Evolutionary conservation across 2,797 vertebrate genomes (phyloP).

Genomic region (Gymnothorax reevesii): DNA sequence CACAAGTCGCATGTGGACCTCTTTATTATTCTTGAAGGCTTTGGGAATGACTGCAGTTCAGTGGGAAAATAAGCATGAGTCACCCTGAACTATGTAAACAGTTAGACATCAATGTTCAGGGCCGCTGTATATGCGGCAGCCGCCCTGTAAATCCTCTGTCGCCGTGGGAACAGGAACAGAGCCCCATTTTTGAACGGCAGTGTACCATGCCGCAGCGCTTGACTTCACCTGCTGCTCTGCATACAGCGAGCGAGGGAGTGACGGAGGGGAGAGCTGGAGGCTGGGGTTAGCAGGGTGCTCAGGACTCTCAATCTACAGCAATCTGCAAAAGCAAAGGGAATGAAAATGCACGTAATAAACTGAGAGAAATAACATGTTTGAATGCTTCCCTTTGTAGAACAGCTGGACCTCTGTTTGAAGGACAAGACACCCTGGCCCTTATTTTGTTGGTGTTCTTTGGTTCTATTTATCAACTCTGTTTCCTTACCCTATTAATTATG

Average conservation of each 20-base stretch:
- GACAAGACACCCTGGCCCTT: background rate
- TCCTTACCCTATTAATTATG: background rate
- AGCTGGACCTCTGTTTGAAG: background rate
- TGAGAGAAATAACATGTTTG: background rate
- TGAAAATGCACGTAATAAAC: background rate
- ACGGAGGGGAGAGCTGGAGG: background rate
- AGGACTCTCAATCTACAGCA: background rate
- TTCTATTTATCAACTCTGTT: background rate
- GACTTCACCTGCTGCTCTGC: slow-evolving; percentile 60
- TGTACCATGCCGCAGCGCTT: slow-evolving; percentile 66
- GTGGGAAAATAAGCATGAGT: slow-evolving; percentile 62
- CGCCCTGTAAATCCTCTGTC: slow-evolving; percentile 73
- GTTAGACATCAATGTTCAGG: slow-evolving; percentile 73
- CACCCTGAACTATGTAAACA: slow-evolving; percentile 68
- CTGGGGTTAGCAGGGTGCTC: background rate
- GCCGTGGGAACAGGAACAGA: slow-evolving; percentile 73
- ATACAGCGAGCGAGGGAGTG: background rate
- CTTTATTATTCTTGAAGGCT: slow-evolving; percentile 5
- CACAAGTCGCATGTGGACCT: background rate
- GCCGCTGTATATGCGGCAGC: slow-evolving; percentile 76
- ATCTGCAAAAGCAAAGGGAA: background rate
- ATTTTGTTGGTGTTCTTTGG: background rate
- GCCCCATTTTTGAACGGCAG: slow-evolving; percentile 73
- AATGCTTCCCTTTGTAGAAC: background rate
- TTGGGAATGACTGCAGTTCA: slow-evolving; percentile 49